Evolutionary conservation across 2,888 invertebrate genomes (phyloP).

Genomic region (Altica lythri): DNA sequence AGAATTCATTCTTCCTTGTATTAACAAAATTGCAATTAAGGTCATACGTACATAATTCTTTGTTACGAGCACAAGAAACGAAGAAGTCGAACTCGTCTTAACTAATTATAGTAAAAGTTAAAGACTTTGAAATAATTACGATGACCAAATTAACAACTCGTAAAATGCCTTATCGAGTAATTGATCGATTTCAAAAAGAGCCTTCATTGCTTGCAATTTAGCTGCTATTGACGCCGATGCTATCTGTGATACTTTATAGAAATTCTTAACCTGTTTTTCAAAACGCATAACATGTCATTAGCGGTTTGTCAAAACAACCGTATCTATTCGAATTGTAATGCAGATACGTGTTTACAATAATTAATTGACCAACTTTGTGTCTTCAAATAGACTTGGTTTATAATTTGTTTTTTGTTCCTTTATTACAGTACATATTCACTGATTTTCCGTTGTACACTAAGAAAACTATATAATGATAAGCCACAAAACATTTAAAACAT

Average conservation of each 20-base stretch:
- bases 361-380: too few relatives aligned
- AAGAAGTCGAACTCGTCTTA: neutral
- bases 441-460: too few relatives aligned
- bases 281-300: neutral
- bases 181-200: constrained; percentile 1
- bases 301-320: neutral
- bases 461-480: too few relatives aligned
- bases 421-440: too few relatives aligned
- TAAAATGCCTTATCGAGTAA: constrained; percentile 1
- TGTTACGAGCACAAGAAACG: neutral
- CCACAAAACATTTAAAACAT: too few relatives aligned
- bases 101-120: neutral
- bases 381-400: too few relatives aligned
- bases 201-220: neutral
- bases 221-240: neutral
- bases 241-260: neutral
- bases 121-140: constrained; percentile 1
- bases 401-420: too few relatives aligned
- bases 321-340: too few relatives aligned
- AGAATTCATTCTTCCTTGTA: neutral
- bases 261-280: constrained; percentile 7
- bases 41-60: neutral
- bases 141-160: constrained; percentile 2
- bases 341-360: too few relatives aligned
- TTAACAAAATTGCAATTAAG: neutral